phyloP scores from a whole-genome alignment of 2,113 vertebrate species.

The Galbula dea region DNA sequence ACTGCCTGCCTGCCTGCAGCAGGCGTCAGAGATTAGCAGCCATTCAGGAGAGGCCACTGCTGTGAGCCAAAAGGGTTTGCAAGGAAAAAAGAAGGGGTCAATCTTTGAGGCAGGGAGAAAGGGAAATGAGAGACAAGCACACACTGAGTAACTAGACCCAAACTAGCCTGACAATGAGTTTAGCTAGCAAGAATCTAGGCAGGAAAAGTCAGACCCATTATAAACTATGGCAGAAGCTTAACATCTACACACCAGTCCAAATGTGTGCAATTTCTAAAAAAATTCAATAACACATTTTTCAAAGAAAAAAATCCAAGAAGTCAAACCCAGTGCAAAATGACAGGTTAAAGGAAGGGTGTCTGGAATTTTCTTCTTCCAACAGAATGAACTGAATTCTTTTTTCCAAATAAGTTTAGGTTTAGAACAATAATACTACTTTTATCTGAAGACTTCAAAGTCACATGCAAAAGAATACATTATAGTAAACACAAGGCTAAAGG shows the following conservation, averaged over 20 bases:
- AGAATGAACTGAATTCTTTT: not conserved
- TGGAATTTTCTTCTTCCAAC: conserved; percentile 2
- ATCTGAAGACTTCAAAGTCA: conserved; percentile 67
- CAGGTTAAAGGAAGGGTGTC: not conserved
- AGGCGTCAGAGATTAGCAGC: conserved; percentile 20
- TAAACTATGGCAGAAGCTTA: not conserved
- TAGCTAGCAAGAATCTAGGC: not conserved
- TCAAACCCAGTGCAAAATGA: not conserved
- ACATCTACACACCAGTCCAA: conserved; percentile 5
- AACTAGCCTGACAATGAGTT: not conserved
- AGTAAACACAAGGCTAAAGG: conserved; percentile 54
- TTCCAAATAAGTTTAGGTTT: conserved; percentile 31
- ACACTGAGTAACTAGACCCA: too few species aligned
- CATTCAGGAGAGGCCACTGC: conserved; percentile 13
- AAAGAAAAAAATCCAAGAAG: not conserved
- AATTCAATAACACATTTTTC: conserved; percentile 17
- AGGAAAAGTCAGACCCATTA: not conserved
- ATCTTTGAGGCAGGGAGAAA: conserved; percentile 2
- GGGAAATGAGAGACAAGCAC: not conserved
- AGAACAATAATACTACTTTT: conserved; percentile 65
- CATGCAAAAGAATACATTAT: conserved; percentile 44
- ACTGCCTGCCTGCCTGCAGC: conserved; percentile 33
- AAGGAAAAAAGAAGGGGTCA: not conserved
- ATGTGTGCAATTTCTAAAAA: not conserved
- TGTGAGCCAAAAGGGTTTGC: conserved; percentile 18